Base-by-base conservation (phyloP, 37 sponge, comb jelly and placozoan genomes). In the Hexactinellida sp. region DNA sequence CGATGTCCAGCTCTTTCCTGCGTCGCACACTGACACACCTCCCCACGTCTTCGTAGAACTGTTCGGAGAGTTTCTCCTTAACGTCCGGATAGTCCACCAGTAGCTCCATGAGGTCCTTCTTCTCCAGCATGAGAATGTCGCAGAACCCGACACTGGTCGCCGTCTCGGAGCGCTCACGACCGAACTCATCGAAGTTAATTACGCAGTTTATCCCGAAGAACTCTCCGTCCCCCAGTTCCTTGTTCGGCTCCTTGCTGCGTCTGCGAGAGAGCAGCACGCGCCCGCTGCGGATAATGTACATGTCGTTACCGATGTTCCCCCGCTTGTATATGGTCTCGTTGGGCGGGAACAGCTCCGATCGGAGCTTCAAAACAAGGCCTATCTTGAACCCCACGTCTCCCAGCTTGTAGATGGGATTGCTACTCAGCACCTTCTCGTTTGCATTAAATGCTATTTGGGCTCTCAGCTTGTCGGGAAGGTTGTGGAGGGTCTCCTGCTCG, bases 201-300 rank as follows among this genome's bases (percentile, higher is more conserved):
- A 97, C 88, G 37, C 94, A 91, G 83, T 95, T 97, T 86, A 95
- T 96, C 16, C 98, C 98, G 85, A 97, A 97, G 86, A 89, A 97
- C 28, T 86, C 54, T 23, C 98, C 98, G 84, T 93, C 94, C 28
- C 86, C 87, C 37, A 95, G 90, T n/a, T 91, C 93, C 55, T 92
- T 90, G 55, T 90, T 54, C 10, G 89, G 85, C 5, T 86, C 87
- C 30, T 38, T 34, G 1, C 85, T 87, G 24, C 92, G 94, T 24
- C 91, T 91, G 85, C 83, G 89, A 24, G 91, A 82, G 37, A 95
- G 91, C n/a, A 88, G 89, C 34, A 95, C 89, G 24, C 84, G 83
- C 36, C 98, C 98, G 63, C 90, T 88, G 13, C 92, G 92, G 28
- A 97, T 87, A 37, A 97, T 95, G 87, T 90, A 95, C 98, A 97